Conservation (phyloP, 2,797 vertebrate genomes). For the Martes flavigula region DNA sequence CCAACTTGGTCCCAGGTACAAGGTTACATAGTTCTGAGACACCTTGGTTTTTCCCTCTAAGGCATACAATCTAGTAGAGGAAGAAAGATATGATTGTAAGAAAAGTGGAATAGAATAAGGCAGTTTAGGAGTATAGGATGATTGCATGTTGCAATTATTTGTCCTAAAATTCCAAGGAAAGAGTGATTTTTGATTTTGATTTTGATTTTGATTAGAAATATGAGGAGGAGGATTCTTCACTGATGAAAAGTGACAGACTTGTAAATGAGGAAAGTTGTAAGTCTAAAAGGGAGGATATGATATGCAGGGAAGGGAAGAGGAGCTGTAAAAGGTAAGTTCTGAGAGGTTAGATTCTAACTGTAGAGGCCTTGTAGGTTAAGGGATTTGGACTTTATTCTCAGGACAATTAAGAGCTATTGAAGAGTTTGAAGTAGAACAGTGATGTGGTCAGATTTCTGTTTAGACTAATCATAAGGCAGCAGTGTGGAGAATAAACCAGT, state of each 20-base stretch:
- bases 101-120: not conserved
- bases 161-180: not conserved
- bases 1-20: not conserved
- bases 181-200: not conserved
- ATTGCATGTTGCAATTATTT: not conserved
- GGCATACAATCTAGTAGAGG: not conserved
- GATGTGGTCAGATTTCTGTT: not conserved
- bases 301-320: not conserved
- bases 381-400: not conserved
- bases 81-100: not conserved
- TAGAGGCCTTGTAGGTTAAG: not conserved
- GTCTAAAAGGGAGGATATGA: not conserved
- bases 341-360: not conserved
- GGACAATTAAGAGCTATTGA: not conserved
- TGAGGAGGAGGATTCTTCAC: not conserved
- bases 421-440: not conserved
- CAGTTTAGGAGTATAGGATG: not conserved
- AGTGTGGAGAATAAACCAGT: not conserved
- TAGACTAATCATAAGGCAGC: not conserved
- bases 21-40: not conserved
- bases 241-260: not conserved
- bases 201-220: not conserved
- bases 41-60: not conserved
- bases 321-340: not conserved
- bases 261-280: not conserved